Evolutionary conservation across 2,888 invertebrate species (phyloP).

Genomic region (Stenichneumon culpator): DNA sequence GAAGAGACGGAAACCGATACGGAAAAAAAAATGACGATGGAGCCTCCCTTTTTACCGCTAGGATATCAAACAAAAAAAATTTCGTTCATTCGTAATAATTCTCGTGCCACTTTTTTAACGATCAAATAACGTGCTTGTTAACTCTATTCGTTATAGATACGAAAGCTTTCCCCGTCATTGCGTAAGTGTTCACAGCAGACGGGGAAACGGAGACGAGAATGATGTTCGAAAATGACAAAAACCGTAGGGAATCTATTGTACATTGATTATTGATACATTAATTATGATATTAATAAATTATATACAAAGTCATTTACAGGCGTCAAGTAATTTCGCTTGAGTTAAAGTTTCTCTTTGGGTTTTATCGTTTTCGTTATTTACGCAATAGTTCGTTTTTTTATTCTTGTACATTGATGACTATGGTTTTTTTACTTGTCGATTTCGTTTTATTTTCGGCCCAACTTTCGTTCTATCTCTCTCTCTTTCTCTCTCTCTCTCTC

Average conservation of each 20-base stretch:
- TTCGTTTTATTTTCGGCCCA: constrained; percentile 50
- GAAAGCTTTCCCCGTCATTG: constrained; percentile 64
- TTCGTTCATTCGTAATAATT: constrained; percentile 75
- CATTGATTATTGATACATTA: constrained; percentile 85
- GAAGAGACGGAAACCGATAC: constrained; percentile 19
- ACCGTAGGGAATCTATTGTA: constrained; percentile 84
- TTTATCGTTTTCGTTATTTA: constrained; percentile 43
- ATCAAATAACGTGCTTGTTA: constrained; percentile 80
- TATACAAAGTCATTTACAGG: constrained; percentile 82
- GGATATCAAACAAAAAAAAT: constrained; percentile 64
- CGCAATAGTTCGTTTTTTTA: constrained; percentile 19
- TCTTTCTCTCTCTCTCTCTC: constrained; percentile 68
- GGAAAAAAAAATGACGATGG: constrained; percentile 38
- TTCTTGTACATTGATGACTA: not conserved
- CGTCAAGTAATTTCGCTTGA: constrained; percentile 75
- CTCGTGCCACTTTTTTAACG: constrained; percentile 75
- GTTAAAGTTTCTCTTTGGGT: constrained; percentile 49
- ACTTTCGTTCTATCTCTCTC: constrained; percentile 47
- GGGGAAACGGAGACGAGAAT: constrained; percentile 60
- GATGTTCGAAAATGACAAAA: constrained; percentile 71
- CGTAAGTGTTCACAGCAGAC: constrained; percentile 47
- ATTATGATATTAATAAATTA: constrained; percentile 85
- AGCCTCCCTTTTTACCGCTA: constrained; percentile 64
- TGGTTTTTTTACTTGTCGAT: constrained; percentile 46
- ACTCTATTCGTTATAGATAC: constrained; percentile 72